Base-by-base conservation (phyloP, 1,140 invertebrate genomes). In the Teleogryllus occipitalis region DNA sequence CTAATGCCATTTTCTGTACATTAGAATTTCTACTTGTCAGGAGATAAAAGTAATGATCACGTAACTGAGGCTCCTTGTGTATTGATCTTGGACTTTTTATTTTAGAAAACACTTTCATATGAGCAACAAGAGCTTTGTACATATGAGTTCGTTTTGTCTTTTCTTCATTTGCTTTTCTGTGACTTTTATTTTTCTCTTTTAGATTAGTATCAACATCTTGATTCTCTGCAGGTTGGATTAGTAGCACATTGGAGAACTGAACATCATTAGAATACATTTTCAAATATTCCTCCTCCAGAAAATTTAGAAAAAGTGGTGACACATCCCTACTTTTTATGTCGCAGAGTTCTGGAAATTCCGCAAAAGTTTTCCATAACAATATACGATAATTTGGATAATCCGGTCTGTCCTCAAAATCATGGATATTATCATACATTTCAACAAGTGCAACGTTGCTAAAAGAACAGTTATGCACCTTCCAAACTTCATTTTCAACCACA, bases 1-100 rank as follows among this genome's bases (percentile, higher is more conserved):
- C 93, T 75, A 98, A 87, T 0, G 96, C 93, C 79, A 91, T 88
- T 84, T 94, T 96, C 85, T 98, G 97, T 65, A 98, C 87, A 8
- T 91, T 89, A 0, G 89, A 83, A 86, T 95, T 94, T 83, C 91
- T 92, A 78, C 95, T 92, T 73, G 91, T 90, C 8, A 99, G 84
- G 75, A 98, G 89, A 82, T 96, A 91, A 81, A 93, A 86, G 84
- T 93, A 97, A 46, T 96, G 89, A 80, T 90, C 89, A 81, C 89
- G 89, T 72, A 97, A 87, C 82, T 95, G 90, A 8, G 90, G 85
- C 86, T 96, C 93, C 81, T 91, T 90, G 82, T 92, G 91, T 75
- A 97, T 85, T 10, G 92, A 92, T 85, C 90, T 92, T 0, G 96
- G 96, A 85, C 96, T 96, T 77, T 90, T 90, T 80, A 97, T 91